Base-by-base conservation (phyloP, 2,113 vertebrate species). In the Talpa occidentalis region DNA sequence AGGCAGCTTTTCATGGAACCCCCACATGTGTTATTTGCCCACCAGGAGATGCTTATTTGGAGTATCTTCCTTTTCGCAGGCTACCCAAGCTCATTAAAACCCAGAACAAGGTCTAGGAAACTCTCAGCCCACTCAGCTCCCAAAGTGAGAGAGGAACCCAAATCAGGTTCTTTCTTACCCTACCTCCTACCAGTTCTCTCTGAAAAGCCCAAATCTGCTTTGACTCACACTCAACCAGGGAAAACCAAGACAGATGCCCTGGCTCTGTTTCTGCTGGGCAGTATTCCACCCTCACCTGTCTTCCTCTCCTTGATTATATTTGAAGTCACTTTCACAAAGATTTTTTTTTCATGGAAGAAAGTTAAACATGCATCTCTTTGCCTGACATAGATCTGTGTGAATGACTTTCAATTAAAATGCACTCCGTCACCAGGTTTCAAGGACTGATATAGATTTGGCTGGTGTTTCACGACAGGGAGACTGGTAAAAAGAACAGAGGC, bases 361-460 rank as follows among this genome's bases (percentile, higher is more conserved):
- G 26, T 42, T 66, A 66, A 90, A n/a, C 35, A 49, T 21, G 52
- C 32, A 69, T 67, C 52, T 85, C 37, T 69, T 62, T 89, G 56
- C 54, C 37, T 62, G 70, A 86, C 30, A n/a, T 67, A 60, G 78
- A 94, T 95, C 79, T 70, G 56, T 60, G 84, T 44, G 24, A 83
- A 83, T 60, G 69, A 35, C 30, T 84, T 93, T 85, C 67, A 92
- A 54, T 95, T 60, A 93, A 95, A 94, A 92, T 47, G 64, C 59
- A 62, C 44, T 88, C 64, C 26, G 37, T 79, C 69, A 67, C 28
- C 52, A 78, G 74, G 40, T 80, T 79, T 32, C 54, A 76, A 84
- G 67, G 83, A 49, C 40, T 1, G 37, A 47, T 10, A 69, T 0
- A 49, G 79, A 49, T 56, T 54, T 28, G 35, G 83, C 49, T 73